Percentiles rank a stretch among this genome's conserved stretches.
These are phyloP conservation scores for Cephonodes hylas DNA, from an alignment of 2,888 invertebrate genomes.

Conservation along the genomic window DNA sequence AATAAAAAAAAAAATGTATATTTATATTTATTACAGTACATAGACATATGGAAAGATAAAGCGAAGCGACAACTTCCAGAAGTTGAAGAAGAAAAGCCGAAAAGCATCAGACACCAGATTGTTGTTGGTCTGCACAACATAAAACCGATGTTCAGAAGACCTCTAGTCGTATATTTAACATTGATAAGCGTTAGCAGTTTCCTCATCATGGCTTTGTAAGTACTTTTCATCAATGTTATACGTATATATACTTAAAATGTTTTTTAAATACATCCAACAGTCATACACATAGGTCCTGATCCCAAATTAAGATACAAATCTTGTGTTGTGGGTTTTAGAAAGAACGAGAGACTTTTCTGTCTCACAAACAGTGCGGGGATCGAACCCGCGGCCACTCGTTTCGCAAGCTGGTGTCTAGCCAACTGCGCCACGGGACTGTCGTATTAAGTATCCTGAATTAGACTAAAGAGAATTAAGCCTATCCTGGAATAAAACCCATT, in stretches of 20 bases:
- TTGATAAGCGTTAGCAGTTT: conserved; percentile 54
- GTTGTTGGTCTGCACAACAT: conserved; percentile 54
- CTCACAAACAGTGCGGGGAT: too few species aligned
- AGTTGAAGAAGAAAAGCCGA: conserved; percentile 31
- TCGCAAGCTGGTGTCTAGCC: too few species aligned
- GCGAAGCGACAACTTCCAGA: conserved; percentile 36
- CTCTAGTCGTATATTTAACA: conserved; percentile 43
- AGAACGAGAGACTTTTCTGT: too few species aligned
- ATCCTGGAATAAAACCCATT: too few species aligned
- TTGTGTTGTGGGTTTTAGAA: too few species aligned
- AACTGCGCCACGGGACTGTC: too few species aligned
- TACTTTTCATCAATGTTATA: conserved; percentile 21
- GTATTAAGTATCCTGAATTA: too few species aligned
- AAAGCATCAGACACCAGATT: conserved; percentile 44
- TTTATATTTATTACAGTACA: conserved; percentile 38
- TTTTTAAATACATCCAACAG: too few species aligned
- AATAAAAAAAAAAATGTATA: neutral
- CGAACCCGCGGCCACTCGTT: too few species aligned
- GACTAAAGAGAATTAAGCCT: too few species aligned
- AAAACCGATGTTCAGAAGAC: conserved; percentile 64
- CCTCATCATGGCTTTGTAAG: conserved; percentile 65
- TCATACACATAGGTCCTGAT: too few species aligned
- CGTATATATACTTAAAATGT: neutral
- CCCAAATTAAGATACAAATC: too few species aligned
- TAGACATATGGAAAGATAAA: conserved; percentile 55